Evolutionary conservation across 1,140 invertebrate species (phyloP), one percentile per base, ranked within the genome.

Genomic region (Drosophila ercepeae): DNA sequence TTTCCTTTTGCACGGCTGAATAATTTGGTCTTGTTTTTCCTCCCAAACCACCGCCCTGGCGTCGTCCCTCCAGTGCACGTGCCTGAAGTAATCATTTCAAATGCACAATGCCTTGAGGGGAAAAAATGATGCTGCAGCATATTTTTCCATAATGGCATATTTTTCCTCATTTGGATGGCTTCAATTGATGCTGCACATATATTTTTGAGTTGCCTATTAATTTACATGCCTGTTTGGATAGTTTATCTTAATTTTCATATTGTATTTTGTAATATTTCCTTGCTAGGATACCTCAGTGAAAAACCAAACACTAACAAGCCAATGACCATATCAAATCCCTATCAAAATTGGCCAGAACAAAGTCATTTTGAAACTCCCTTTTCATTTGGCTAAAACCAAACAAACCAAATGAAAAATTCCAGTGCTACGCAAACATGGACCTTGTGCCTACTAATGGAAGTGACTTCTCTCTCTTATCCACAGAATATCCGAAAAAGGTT

Each of bases 401-500:
- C 36, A 13, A 11, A 14, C 11, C 18, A 25, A 59, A 34, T 13
- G 19, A 16, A 16, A 14, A 51, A 2, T 39, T 58, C 6, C 42
- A 60, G 55, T 27, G 68, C 34, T 71, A 16, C 18, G 63, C 18
- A 58, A 70, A 58, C 32, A 11, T 3, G n/a, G 21, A 14, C 29
- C 11, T 32, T 32, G 29, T 11, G 0, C 11, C 29, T n/a, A 4
- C 9, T 32, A 32, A 32, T 32, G 3, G 11, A 32, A 32, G 29
- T 32, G 8, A 11, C 4, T 14, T 55, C 13, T 8, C 11, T n/a
- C n/a, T 32, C 2, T 18, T 23, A 5, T 6, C 1, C 23, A 14
- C 75, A 90, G 89, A 90, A 55, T 89, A 90, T 45, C 89, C 89
- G 4, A 90, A 90, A 57, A 90, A 90, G 64, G 64, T 90, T 34